A percentile compares a stretch with the other conserved stretches of the same genome.
Evolutionary conservation across 2,113 vertebrate species (phyloP).

Genomic region (Mugil cephalus): DNA sequence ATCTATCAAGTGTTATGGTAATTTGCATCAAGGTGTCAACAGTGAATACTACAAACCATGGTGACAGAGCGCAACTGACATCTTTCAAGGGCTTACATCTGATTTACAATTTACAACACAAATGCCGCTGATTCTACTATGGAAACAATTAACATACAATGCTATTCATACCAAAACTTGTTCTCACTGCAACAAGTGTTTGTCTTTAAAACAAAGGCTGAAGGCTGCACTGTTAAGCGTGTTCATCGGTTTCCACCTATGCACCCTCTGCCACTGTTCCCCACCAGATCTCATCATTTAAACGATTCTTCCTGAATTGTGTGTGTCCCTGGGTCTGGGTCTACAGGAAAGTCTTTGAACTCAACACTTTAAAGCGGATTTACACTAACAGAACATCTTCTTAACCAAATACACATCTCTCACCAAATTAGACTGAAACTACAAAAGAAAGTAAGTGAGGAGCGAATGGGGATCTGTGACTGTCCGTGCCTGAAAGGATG

Average conservation of each 20-base stretch:
- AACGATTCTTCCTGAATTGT: not conserved
- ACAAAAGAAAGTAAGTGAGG: constrained; percentile 52
- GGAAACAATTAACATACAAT: constrained; percentile 17
- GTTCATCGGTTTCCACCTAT: constrained; percentile 24
- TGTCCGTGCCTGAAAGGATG: constrained; percentile 69
- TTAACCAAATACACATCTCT: constrained; percentile 53
- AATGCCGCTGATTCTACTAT: not conserved
- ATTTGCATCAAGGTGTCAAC: constrained; percentile 12
- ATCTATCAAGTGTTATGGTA: constrained; percentile 5
- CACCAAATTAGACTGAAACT: constrained; percentile 52
- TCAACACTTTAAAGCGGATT: constrained; percentile 44
- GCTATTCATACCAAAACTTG: not conserved
- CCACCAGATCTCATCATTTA: constrained; percentile 25
- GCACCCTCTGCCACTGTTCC: not conserved
- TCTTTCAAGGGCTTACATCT: too few species aligned
- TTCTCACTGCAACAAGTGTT: not conserved
- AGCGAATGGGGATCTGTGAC: constrained; percentile 46
- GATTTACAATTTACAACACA: not conserved
- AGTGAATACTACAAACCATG: not conserved
- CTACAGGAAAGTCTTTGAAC: not conserved
- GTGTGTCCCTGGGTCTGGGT: too few species aligned
- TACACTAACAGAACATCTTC: constrained; percentile 20
- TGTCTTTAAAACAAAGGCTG: not conserved
- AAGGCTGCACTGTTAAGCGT: not conserved
- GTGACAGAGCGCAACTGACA: not conserved